These are phyloP conservation scores for Athalia rosae DNA, from an alignment of 2,888 invertebrate species.

Conservation along the genomic window DNA sequence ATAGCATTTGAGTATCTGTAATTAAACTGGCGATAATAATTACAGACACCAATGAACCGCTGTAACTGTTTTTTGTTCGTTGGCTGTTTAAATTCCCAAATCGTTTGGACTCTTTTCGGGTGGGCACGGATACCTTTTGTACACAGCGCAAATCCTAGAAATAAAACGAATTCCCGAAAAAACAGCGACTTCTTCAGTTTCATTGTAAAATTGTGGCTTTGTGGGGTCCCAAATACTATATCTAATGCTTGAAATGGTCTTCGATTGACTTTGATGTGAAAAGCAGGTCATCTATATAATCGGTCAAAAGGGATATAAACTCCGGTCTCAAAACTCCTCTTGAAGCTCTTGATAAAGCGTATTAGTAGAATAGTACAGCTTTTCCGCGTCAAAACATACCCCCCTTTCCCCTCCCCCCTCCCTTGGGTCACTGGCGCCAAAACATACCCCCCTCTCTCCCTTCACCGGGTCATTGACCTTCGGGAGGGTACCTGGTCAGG, in stretches of 20 bases:
- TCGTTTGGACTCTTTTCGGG: background rate
- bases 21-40: conserved; percentile 29
- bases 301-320: background rate
- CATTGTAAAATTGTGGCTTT: background rate
- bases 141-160: conserved; percentile 15
- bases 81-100: background rate
- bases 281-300: conserved; percentile 34
- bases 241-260: background rate
- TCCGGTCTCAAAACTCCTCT: background rate
- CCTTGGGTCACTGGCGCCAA: too few relatives aligned
- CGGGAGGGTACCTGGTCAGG: too few relatives aligned
- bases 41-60: conserved; percentile 4
- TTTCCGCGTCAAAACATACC: too few relatives aligned
- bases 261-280: background rate
- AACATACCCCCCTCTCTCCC: too few relatives aligned
- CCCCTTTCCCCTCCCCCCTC: too few relatives aligned
- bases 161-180: background rate
- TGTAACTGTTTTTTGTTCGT: background rate
- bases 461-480: too few relatives aligned
- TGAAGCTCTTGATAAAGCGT: too few relatives aligned
- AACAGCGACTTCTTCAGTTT: background rate
- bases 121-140: background rate
- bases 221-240: background rate
- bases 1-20: conserved; percentile 42
- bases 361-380: too few relatives aligned